Evolutionary conservation across 2,797 vertebrate species (phyloP).

Genomic region (Poecile montanus): DNA sequence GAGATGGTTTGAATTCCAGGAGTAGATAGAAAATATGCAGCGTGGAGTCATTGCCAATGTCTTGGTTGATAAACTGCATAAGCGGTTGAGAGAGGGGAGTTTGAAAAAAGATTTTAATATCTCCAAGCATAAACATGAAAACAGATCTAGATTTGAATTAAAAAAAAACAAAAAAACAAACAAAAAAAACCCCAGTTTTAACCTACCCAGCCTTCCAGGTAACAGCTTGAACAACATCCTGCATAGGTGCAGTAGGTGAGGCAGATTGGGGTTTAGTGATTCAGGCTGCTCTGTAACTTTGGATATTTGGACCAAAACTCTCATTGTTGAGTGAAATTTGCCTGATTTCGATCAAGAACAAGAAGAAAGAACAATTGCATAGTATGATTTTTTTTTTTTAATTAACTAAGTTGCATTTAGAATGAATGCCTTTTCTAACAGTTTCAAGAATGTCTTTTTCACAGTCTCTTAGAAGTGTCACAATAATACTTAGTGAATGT

Average conservation of each 20-base stretch:
- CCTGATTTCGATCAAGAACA: not conserved
- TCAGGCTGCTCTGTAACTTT: not conserved
- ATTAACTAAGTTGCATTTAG: not conserved
- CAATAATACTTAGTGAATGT: not conserved
- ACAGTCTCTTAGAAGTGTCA: not conserved
- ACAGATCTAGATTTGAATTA: not conserved
- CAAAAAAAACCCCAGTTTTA: not conserved
- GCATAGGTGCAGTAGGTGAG: not conserved
- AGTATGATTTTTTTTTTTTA: not conserved
- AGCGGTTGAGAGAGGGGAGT: not conserved
- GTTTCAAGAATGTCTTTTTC: not conserved
- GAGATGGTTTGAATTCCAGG: not conserved
- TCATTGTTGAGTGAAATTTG: not conserved
- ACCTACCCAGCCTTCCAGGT: not conserved
- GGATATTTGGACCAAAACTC: not conserved
- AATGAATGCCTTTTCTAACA: not conserved
- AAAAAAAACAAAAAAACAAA: too few species aligned
- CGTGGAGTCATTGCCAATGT: fast-evolving
- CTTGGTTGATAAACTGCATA: not conserved
- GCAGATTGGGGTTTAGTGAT: not conserved
- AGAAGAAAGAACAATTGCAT: not conserved
- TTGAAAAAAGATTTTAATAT: not conserved
- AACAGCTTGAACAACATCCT: not conserved
- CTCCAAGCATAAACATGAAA: not conserved
- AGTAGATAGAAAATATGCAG: not conserved